Evolutionary conservation across 2,797 vertebrate genomes (phyloP).

Genomic region (Protosalanx chinensis): DNA sequence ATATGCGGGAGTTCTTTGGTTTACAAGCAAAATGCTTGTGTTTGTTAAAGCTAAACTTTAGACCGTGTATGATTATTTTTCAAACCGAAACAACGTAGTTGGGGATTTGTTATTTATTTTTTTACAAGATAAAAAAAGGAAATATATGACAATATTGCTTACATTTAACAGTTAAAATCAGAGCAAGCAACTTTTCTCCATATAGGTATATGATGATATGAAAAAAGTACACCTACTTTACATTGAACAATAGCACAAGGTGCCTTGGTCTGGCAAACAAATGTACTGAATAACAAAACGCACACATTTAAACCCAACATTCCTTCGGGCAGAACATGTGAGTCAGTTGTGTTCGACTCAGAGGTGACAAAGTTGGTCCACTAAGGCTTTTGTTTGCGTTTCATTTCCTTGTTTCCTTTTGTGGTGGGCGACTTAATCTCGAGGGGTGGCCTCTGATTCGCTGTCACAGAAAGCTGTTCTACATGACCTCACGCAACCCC

Average conservation of each 20-base stretch:
- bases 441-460: slow-evolving; percentile 74
- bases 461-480: slow-evolving; percentile 72
- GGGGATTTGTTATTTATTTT: background rate
- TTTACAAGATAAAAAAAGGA: background rate
- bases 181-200: background rate
- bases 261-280: background rate
- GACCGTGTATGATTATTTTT: too few relatives aligned
- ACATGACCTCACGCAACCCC: slow-evolving; percentile 69
- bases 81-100: background rate
- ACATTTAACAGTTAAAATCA: background rate
- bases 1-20: slow-evolving; percentile 47
- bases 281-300: background rate
- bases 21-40: slow-evolving; percentile 56
- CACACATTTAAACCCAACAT: background rate
- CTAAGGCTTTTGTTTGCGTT: slow-evolving; percentile 45
- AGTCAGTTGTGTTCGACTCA: background rate
- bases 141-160: background rate
- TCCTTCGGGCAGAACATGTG: background rate
- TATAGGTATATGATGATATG: too few relatives aligned
- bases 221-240: background rate
- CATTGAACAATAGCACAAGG: background rate
- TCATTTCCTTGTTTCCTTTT: slow-evolving; percentile 72
- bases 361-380: slow-evolving; percentile 32
- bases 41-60: background rate
- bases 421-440: slow-evolving; percentile 66